Conservation (phyloP, 2,888 invertebrate species). For the Cheilosia vulpina region DNA sequence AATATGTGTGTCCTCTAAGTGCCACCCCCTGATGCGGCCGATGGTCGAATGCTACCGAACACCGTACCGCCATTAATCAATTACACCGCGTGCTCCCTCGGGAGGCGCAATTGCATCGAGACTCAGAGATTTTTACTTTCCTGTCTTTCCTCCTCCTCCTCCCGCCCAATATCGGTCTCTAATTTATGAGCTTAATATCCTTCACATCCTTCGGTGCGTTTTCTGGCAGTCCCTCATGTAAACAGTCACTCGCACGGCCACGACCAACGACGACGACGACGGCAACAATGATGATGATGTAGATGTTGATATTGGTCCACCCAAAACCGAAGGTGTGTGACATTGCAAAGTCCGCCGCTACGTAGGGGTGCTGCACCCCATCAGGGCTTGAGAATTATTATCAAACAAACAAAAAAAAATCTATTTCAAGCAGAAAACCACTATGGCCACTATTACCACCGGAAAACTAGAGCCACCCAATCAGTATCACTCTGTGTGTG, state of each 20-base stretch:
- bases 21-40: conserved; percentile 55
- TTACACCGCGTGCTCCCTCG: conserved; percentile 78
- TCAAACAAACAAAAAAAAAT: conserved; percentile 16
- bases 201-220: conserved; percentile 69
- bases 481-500: not conserved
- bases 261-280: not conserved
- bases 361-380: conserved; percentile 26
- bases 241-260: conserved; percentile 39
- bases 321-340: conserved; percentile 64
- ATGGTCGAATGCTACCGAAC: conserved; percentile 66
- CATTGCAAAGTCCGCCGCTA: conserved; percentile 57
- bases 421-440: conserved; percentile 56
- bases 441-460: conserved; percentile 60
- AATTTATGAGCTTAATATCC: conserved; percentile 72
- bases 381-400: conserved; percentile 39
- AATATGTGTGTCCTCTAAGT: conserved; percentile 48
- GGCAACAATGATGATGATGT: conserved; percentile 29
- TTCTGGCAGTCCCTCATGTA: conserved; percentile 63
- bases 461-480: conserved; percentile 40
- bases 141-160: conserved; percentile 3
- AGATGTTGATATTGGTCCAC: conserved; percentile 29
- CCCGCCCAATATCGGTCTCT: conserved; percentile 21
- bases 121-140: conserved; percentile 51
- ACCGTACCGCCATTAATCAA: conserved; percentile 80
- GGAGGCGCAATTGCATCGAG: conserved; percentile 69